Conservation (phyloP, 2,888 invertebrate genomes). For the Carpatolechia fugitivella region DNA sequence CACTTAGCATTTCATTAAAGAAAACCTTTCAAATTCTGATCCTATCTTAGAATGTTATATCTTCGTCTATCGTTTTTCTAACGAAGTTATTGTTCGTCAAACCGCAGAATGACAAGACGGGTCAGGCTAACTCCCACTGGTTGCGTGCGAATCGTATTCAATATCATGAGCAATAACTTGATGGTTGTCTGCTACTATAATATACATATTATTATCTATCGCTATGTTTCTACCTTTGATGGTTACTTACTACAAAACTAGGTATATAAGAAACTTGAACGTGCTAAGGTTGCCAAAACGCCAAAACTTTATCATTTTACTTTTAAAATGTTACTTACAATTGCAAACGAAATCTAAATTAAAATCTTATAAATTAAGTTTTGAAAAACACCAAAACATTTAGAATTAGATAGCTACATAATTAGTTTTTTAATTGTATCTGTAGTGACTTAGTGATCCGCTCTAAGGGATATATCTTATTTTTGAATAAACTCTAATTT, state of each 20-base stretch:
- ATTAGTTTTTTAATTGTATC: too few species aligned
- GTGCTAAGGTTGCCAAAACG: too few species aligned
- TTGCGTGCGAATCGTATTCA: conserved; percentile 15
- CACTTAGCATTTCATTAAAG: conserved; percentile 20
- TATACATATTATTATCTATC: background rate
- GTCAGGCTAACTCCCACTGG: background rate
- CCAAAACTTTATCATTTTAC: too few species aligned
- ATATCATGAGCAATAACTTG: conserved; percentile 8
- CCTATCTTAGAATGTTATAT: background rate
- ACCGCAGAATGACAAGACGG: background rate
- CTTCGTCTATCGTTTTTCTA: background rate
- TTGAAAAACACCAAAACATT: too few species aligned
- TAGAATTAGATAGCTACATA: too few species aligned
- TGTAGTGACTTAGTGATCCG: too few species aligned
- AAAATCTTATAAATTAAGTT: conserved; percentile 20
- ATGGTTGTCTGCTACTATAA: background rate
- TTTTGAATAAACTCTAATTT: too few species aligned
- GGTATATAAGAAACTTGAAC: background rate
- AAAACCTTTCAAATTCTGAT: conserved; percentile 7
- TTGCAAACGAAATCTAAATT: conserved; percentile 18
- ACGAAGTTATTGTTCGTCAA: background rate
- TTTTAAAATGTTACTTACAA: too few species aligned
- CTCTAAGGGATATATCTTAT: too few species aligned
- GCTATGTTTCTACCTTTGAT: background rate
- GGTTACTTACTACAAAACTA: background rate